phyloP scores from a whole-genome alignment of 2,113 vertebrate species.

The Otis tarda region DNA sequence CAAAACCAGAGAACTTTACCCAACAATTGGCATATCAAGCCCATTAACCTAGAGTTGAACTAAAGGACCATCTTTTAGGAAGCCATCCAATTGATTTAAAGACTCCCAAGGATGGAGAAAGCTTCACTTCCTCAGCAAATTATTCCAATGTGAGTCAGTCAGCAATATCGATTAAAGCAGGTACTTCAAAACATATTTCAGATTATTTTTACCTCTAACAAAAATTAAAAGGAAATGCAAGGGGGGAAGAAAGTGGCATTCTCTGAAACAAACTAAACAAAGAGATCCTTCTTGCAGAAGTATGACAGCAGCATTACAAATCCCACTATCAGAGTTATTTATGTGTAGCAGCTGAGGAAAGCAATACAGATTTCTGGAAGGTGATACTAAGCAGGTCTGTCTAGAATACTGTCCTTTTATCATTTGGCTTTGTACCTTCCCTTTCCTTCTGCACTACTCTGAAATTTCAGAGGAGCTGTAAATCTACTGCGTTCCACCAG shows the following conservation, averaged over 20 bases:
- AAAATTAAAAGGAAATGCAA: slow-evolving; percentile 17
- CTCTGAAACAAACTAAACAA: slow-evolving; percentile 9
- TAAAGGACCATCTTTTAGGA: not conserved
- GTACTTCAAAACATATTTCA: not conserved
- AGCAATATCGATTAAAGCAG: not conserved
- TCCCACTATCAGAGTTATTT: slow-evolving; percentile 43
- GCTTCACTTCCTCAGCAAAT: slow-evolving; percentile 37
- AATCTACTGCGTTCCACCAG: slow-evolving; percentile 29
- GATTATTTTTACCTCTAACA: slow-evolving; percentile 26
- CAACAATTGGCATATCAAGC: not conserved
- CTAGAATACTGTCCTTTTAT: slow-evolving; percentile 33
- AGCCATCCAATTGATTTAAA: slow-evolving; percentile 19
- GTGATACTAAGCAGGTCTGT: slow-evolving; percentile 43
- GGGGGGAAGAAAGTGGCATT: not conserved
- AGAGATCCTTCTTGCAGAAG: slow-evolving; percentile 14
- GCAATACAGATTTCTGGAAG: slow-evolving; percentile 57
- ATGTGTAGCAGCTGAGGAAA: slow-evolving; percentile 53
- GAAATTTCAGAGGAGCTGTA: slow-evolving; percentile 57
- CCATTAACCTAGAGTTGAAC: not conserved
- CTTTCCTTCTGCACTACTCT: slow-evolving; percentile 46
- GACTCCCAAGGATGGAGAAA: not conserved
- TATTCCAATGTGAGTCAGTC: not conserved
- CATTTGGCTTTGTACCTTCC: slow-evolving; percentile 36
- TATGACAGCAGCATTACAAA: slow-evolving; percentile 38
- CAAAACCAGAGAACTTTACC: not conserved